Percentiles rank a stretch among this genome's conserved stretches.
These are phyloP conservation scores for Halcyon leucocephala DNA, from an alignment of 2,797 vertebrate species.

Conservation along the genomic window DNA sequence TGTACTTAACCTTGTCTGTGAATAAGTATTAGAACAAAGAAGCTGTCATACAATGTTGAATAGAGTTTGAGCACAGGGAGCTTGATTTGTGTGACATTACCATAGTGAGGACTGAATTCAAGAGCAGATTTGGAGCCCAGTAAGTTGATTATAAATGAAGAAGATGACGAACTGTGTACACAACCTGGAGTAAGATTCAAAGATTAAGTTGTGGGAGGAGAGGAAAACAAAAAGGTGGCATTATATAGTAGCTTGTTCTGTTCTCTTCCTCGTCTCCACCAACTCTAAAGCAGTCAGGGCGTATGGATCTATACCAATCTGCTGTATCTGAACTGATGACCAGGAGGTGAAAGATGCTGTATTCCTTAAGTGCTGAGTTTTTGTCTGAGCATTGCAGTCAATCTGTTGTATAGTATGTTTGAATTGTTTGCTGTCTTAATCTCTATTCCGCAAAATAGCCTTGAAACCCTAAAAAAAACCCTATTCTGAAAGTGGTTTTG, in stretches of 20 bases:
- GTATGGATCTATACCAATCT: neutral
- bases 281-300: neutral
- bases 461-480: neutral
- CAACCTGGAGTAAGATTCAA: neutral
- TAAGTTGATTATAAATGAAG: neutral
- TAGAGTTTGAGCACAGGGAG: neutral
- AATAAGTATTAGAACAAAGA: neutral
- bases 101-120: neutral
- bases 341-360: neutral
- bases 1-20: slow-evolving; percentile 5
- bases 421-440: neutral
- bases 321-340: neutral
- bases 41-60: neutral
- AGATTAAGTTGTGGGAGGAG: neutral
- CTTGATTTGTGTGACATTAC: neutral
- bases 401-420: neutral
- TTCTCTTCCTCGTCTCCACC: neutral
- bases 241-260: neutral
- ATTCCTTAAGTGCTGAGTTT: neutral
- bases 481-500: neutral
- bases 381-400: neutral
- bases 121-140: neutral
- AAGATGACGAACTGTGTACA: neutral
- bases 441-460: neutral
- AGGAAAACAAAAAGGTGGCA: neutral